phyloP scores from a whole-genome alignment of 2,888 invertebrate species.

The Cerceris ruficornis region DNA sequence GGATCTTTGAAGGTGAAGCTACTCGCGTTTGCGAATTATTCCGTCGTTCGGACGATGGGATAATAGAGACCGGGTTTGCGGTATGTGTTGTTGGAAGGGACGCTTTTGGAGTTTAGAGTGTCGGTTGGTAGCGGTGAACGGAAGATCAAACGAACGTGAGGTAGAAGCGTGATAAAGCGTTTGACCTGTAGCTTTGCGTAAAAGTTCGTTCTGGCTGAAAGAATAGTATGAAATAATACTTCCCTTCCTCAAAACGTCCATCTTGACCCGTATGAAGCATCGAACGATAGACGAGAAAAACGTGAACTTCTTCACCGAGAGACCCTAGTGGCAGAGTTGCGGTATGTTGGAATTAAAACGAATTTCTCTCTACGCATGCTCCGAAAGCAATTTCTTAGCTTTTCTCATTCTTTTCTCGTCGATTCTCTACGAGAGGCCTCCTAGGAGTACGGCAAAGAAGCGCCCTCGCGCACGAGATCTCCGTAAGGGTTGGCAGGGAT shows the following conservation, averaged over 20 bases:
- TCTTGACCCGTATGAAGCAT: no score
- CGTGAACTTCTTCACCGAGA: neutral
- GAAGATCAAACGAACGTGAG: no score
- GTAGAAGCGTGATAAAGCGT: no score
- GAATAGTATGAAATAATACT: neutral
- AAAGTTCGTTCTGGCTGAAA: no score
- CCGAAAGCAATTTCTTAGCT: constrained; percentile 31
- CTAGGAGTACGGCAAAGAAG: constrained; percentile 43
- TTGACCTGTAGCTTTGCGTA: no score
- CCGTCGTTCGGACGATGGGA: constrained; percentile 37
- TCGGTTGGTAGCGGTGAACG: no score
- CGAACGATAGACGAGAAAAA: neutral
- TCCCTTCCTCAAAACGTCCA: no score
- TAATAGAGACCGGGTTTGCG: constrained; percentile 37
- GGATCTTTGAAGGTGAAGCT: constrained; percentile 33
- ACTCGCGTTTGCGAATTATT: constrained; percentile 49
- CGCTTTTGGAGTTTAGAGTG: neutral
- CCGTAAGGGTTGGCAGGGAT: constrained; percentile 34
- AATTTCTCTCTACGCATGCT: constrained; percentile 27
- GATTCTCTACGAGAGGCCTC: constrained; percentile 45
- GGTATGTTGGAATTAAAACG: constrained; percentile 43
- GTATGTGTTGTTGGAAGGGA: constrained; percentile 59
- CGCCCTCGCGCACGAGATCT: constrained; percentile 38
- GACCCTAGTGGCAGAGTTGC: neutral
- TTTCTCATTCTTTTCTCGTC: constrained; percentile 21